A percentile compares a stretch with the other conserved stretches of the same genome.
Evolutionary conservation across 64 coral and sea anemone species (phyloP).

Genomic region (Trachythela sp.): DNA sequence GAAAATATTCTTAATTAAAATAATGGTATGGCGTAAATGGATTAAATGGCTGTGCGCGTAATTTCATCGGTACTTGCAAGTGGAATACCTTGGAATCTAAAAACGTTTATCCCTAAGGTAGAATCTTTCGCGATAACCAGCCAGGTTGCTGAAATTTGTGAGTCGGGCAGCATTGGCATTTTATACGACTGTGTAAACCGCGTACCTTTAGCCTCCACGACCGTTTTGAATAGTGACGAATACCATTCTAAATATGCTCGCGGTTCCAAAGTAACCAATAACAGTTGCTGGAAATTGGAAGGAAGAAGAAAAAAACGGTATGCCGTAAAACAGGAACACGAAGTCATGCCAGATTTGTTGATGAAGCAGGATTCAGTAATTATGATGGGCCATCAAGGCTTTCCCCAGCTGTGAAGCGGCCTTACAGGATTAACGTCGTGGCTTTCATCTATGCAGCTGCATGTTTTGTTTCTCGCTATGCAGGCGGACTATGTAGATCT

Average conservation of each 20-base stretch:
- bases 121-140: not conserved
- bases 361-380: not conserved
- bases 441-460: too few relatives aligned
- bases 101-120: slow-evolving; percentile 14
- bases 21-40: too few relatives aligned
- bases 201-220: not conserved
- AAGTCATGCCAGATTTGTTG: not conserved
- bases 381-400: too few relatives aligned
- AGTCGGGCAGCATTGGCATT: not conserved
- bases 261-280: not conserved
- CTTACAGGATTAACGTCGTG: not conserved
- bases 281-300: not conserved
- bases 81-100: not conserved
- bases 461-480: too few relatives aligned
- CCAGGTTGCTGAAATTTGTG: not conserved
- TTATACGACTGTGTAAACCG: slow-evolving; percentile 1
- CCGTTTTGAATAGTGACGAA: not conserved
- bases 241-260: not conserved
- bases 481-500: too few relatives aligned
- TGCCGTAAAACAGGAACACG: too few relatives aligned
- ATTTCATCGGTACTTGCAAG: not conserved
- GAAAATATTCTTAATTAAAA: too few relatives aligned
- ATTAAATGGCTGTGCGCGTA: not conserved
- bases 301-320: too few relatives aligned
- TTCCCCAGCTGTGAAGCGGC: too few relatives aligned